Conservation (phyloP, 2,113 vertebrate genomes). For the Platysteira castanea region DNA sequence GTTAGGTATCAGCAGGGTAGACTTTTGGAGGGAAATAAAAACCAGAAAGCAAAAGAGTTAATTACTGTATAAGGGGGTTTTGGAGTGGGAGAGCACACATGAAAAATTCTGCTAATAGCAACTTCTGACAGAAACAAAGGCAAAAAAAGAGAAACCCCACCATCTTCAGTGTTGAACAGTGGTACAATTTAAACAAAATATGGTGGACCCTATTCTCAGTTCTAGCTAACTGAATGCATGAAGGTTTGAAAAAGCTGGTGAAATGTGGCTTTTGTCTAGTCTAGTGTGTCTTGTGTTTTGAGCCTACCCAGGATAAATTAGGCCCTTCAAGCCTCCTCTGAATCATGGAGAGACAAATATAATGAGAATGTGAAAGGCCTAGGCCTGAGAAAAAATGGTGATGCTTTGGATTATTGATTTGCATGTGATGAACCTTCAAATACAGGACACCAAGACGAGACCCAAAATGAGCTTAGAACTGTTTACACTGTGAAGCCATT, state of each 20-base stretch:
- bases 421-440: background rate
- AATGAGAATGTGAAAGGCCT: background rate
- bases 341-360: background rate
- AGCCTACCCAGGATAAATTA: background rate
- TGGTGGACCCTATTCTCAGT: background rate
- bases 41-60: background rate
- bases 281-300: background rate
- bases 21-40: background rate
- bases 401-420: background rate
- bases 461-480: background rate
- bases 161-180: background rate
- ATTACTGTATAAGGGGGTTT: background rate
- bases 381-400: background rate
- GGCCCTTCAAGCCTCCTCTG: background rate
- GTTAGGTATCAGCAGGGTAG: background rate
- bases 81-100: background rate
- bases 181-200: background rate
- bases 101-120: background rate
- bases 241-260: background rate
- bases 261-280: background rate
- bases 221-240: background rate
- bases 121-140: background rate
- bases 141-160: fast-evolving
- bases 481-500: background rate
- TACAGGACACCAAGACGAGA: background rate